phyloP scores from a whole-genome alignment of 2,113 vertebrate genomes.

The Tor tambroides region DNA sequence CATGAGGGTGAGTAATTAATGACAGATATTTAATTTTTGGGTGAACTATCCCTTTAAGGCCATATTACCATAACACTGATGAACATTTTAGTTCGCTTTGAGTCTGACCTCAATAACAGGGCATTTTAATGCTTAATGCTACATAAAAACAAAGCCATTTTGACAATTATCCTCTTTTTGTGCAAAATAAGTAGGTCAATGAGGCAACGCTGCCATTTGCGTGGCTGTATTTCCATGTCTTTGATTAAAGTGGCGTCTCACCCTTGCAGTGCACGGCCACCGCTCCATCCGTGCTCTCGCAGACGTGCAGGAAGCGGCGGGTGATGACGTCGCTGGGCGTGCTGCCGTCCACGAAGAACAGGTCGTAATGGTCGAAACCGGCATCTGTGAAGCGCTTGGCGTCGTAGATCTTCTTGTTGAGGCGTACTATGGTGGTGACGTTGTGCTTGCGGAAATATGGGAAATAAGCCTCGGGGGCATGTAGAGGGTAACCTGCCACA shows the following conservation, averaged over 20 bases:
- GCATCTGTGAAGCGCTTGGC: conserved; percentile 90
- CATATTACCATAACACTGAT: too few species aligned
- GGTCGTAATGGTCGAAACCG: conserved; percentile 90
- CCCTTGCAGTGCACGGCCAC: conserved; percentile 97
- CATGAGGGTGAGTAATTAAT: too few species aligned
- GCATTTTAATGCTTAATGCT: not conserved
- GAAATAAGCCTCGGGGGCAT: conserved; percentile 96
- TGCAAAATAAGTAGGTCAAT: not conserved
- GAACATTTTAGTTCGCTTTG: too few species aligned
- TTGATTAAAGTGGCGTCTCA: conserved; percentile 59
- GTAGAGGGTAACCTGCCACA: conserved; percentile 89
- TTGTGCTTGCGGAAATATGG: conserved; percentile 94
- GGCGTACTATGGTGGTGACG: conserved; percentile 83
- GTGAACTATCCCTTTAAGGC: too few species aligned
- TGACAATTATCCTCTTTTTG: not conserved
- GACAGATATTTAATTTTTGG: too few species aligned
- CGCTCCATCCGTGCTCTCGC: conserved; percentile 85
- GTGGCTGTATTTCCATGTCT: not conserved
- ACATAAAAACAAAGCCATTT: not conserved
- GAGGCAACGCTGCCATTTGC: not conserved
- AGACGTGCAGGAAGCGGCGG: conserved; percentile 87
- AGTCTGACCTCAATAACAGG: not conserved
- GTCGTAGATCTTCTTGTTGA: conserved; percentile 98
- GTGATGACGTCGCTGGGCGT: conserved; percentile 89
- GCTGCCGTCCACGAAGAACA: conserved; percentile 95